A percentile compares a stretch with the other conserved stretches of the same genome.
These are phyloP conservation scores for Scaptomyza pallida DNA, from an alignment of 1,140 invertebrate genomes.

Conservation along the genomic window DNA sequence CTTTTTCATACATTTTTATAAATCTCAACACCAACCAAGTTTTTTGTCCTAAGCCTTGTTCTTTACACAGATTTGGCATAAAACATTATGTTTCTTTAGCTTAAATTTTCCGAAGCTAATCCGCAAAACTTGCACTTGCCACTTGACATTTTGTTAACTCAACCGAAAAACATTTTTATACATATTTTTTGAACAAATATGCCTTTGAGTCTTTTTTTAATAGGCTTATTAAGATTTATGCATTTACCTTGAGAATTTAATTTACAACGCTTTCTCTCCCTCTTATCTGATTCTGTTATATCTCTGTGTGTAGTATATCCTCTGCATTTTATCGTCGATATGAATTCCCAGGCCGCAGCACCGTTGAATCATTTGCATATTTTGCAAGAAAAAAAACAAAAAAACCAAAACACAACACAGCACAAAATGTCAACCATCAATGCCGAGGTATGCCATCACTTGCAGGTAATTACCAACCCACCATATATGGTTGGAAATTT, in stretches of 20 bases:
- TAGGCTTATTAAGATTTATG: constrained; percentile 68
- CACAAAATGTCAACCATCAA: constrained; percentile 64
- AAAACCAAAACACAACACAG: too few species aligned
- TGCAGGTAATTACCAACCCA: constrained; percentile 31
- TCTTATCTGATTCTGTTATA: constrained; percentile 32
- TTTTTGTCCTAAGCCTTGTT: too few species aligned
- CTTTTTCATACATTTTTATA: too few species aligned
- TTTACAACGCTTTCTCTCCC: constrained; percentile 52
- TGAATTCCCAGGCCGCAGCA: constrained; percentile 42
- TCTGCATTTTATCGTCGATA: constrained; percentile 22
- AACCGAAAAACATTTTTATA: constrained; percentile 16
- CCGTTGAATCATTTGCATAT: constrained; percentile 56
- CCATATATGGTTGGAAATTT: constrained; percentile 25
- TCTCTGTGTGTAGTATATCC: constrained; percentile 5
- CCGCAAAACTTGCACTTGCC: constrained; percentile 35
- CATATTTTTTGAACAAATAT: constrained; percentile 24
- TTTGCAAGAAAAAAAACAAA: too few species aligned
- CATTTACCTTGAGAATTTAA: constrained; percentile 76
- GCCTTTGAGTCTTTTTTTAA: constrained; percentile 44
- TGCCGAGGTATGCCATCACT: constrained; percentile 55
- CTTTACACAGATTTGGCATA: too few species aligned
- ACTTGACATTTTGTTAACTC: constrained; percentile 47
- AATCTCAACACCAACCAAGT: too few species aligned
- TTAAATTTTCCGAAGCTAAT: constrained; percentile 30
- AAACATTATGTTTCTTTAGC: neutral